Evolutionary conservation across 2,113 vertebrate species (phyloP).

Genomic region (Scatophagus argus): DNA sequence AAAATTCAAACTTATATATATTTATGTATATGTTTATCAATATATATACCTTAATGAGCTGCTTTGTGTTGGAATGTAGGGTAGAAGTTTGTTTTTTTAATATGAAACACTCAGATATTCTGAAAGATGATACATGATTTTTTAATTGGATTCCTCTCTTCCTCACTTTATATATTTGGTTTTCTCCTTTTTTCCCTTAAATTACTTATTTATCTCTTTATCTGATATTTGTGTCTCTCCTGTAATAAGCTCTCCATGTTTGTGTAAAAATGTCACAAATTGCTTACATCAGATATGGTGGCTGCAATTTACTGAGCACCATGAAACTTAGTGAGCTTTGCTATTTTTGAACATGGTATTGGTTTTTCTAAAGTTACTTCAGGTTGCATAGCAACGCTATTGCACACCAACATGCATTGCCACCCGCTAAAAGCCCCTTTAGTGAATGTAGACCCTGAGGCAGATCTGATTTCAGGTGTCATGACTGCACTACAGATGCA

Average conservation of each 20-base stretch:
- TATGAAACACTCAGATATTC: neutral
- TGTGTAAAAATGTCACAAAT: constrained; percentile 8
- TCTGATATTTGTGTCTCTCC: neutral
- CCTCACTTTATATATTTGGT: neutral
- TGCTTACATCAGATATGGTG: constrained; percentile 5
- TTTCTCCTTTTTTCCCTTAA: neutral
- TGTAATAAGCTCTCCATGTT: neutral
- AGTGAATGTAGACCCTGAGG: constrained; percentile 21
- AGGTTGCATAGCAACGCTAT: constrained; percentile 63
- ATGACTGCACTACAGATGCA: constrained; percentile 23
- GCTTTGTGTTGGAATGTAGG: neutral
- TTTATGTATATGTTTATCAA: neutral
- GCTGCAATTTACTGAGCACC: neutral
- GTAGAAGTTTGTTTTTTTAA: neutral
- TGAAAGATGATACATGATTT: neutral
- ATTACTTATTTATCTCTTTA: neutral
- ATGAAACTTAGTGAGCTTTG: constrained; percentile 26
- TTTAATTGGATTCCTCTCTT: neutral
- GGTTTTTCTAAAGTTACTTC: constrained; percentile 8
- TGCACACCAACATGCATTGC: constrained; percentile 23
- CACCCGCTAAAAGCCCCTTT: constrained; percentile 7
- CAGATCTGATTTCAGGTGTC: constrained; percentile 30
- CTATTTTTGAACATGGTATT: constrained; percentile 27
- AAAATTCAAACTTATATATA: neutral
- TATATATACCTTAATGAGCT: neutral